Conservation (phyloP, 2,113 vertebrate genomes). For the Sialia sialis region DNA sequence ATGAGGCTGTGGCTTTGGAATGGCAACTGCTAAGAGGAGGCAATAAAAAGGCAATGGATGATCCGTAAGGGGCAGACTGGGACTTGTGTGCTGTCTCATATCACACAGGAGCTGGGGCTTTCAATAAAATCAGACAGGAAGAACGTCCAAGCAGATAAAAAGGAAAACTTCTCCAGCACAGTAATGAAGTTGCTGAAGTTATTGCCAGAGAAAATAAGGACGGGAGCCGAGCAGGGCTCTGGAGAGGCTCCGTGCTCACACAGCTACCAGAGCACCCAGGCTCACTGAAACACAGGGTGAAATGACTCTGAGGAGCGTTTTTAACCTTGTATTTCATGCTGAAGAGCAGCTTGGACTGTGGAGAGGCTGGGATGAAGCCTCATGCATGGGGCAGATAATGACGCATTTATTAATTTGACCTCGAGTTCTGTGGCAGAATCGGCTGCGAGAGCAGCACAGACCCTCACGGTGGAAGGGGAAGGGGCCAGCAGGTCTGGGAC, state of each 20-base stretch:
- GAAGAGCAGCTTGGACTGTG: background rate
- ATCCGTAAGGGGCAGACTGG: background rate
- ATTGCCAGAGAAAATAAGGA: background rate
- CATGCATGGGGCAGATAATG: rapidly evolving
- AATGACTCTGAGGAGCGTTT: rapidly evolving
- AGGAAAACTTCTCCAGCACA: background rate
- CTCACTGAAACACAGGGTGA: rapidly evolving
- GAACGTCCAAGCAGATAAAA: background rate
- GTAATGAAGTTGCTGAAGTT: background rate
- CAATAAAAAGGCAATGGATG: background rate
- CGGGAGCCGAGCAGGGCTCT: background rate
- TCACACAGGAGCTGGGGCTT: background rate
- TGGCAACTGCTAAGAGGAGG: background rate
- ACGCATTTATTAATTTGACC: background rate
- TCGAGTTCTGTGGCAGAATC: rapidly evolving
- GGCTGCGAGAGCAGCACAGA: background rate
- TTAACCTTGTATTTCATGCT: rapidly evolving
- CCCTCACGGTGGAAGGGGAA: rapidly evolving
- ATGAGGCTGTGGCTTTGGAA: background rate
- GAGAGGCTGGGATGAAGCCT: background rate
- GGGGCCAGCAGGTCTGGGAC: background rate
- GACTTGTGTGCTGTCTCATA: background rate
- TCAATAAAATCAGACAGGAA: background rate
- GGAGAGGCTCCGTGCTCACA: rapidly evolving
- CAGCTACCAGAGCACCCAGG: background rate